phyloP scores from a whole-genome alignment of 2,888 invertebrate species.

The Hemicrepidius hirtus region DNA sequence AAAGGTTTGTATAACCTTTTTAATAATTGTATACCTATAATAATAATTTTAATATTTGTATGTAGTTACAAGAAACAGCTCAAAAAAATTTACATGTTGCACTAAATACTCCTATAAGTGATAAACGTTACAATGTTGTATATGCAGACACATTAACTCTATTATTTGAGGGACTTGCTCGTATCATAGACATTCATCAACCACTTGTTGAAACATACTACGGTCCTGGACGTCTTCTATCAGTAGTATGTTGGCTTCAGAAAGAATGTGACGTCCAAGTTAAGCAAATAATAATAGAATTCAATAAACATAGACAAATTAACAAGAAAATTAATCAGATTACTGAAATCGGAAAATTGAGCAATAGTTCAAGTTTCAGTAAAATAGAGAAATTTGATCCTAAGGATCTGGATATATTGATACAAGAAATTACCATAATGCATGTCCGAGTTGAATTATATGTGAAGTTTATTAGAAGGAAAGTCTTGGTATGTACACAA shows the following conservation, averaged over 20 bases:
- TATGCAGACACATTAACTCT: conserved; percentile 91
- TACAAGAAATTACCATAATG: conserved; percentile 93
- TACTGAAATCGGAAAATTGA: conserved; percentile 75
- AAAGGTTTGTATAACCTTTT: conserved; percentile 81
- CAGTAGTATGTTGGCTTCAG: conserved; percentile 83
- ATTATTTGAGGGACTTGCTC: conserved; percentile 86
- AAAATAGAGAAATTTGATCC: conserved; percentile 81
- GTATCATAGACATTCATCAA: conserved; percentile 90
- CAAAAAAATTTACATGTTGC: conserved; percentile 83
- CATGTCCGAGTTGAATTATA: conserved; percentile 94
- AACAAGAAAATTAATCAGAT: conserved; percentile 78
- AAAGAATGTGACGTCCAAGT: conserved; percentile 84
- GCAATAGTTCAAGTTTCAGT: conserved; percentile 67
- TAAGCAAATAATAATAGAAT: conserved; percentile 80
- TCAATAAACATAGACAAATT: conserved; percentile 81
- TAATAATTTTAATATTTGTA: no score
- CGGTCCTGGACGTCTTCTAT: conserved; percentile 84
- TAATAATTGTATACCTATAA: no score
- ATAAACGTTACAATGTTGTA: conserved; percentile 84
- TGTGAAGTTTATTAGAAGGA: conserved; percentile 87
- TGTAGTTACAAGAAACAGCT: conserved; percentile 79
- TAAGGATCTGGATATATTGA: conserved; percentile 88
- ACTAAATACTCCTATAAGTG: conserved; percentile 78
- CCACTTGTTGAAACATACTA: conserved; percentile 93
- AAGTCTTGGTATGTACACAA: conserved; percentile 82